Evolutionary conservation across 2,113 vertebrate genomes (phyloP).

Genomic region (Prunella himalayana): DNA sequence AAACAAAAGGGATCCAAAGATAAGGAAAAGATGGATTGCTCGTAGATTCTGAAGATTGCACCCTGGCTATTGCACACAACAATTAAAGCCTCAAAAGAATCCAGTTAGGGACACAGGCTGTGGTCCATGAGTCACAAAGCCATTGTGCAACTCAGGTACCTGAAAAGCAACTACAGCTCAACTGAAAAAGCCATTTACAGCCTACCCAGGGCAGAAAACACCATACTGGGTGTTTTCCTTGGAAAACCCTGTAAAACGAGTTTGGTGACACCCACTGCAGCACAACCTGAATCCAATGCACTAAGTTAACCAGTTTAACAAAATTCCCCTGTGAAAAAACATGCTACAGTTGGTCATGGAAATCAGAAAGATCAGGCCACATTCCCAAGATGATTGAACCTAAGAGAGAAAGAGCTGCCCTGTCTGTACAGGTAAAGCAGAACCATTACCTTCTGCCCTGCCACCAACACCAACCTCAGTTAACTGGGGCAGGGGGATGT

Average conservation of each 20-base stretch:
- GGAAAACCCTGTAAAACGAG: slow-evolving; percentile 48
- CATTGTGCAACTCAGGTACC: background rate
- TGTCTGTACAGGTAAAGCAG: background rate
- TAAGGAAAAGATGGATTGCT: background rate
- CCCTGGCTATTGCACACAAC: background rate
- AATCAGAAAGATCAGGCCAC: background rate
- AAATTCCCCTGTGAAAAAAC: background rate
- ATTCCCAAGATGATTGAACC: background rate
- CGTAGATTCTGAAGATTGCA: background rate
- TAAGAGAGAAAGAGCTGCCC: background rate
- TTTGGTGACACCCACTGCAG: background rate
- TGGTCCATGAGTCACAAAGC: background rate
- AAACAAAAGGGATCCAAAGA: background rate
- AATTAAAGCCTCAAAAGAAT: background rate
- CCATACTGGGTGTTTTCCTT: background rate
- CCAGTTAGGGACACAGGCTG: background rate
- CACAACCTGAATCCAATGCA: background rate
- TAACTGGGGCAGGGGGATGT: background rate
- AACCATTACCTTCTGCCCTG: background rate
- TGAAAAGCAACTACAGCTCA: background rate
- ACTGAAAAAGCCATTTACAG: background rate
- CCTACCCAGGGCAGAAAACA: background rate
- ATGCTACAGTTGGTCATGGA: background rate
- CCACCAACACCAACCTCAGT: too few relatives aligned
- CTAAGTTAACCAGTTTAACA: background rate